Conservation (phyloP, 1,140 invertebrate species). For the Philopotamus ludificatus region DNA sequence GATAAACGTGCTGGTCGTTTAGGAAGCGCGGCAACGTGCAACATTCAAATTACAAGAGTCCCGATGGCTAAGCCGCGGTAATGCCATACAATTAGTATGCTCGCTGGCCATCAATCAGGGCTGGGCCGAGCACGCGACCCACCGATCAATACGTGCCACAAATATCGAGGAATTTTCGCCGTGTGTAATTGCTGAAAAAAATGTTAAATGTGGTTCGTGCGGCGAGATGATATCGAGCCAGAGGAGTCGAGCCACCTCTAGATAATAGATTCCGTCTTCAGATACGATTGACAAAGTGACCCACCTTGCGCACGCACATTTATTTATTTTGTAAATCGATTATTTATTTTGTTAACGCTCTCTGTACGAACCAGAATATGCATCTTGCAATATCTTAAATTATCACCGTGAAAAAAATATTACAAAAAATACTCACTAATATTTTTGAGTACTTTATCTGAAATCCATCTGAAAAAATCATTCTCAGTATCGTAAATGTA, state of each 20-base stretch:
- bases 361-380: no score
- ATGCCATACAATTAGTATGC: slow-evolving; percentile 35
- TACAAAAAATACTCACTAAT: no score
- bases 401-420: no score
- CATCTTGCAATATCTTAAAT: no score
- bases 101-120: slow-evolving; percentile 6
- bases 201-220: slow-evolving; percentile 7
- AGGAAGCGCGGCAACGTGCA: slow-evolving; percentile 4
- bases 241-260: background rate
- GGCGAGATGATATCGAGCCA: slow-evolving; percentile 5
- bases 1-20: slow-evolving; percentile 16
- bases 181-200: no score
- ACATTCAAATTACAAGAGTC: slow-evolving; percentile 29
- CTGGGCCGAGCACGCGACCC: background rate
- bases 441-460: no score
- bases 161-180: no score
- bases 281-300: background rate
- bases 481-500: no score
- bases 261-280: slow-evolving; percentile 11
- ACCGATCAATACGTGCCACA: no score
- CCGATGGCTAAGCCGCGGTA: slow-evolving; percentile 20
- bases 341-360: background rate
- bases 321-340: background rate
- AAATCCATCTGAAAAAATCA: no score
- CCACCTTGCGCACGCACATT: background rate